Evolutionary conservation across 2,888 invertebrate species (phyloP), one percentile per base, ranked within the genome.

Genomic region (Pristionchus japonicus): DNA sequence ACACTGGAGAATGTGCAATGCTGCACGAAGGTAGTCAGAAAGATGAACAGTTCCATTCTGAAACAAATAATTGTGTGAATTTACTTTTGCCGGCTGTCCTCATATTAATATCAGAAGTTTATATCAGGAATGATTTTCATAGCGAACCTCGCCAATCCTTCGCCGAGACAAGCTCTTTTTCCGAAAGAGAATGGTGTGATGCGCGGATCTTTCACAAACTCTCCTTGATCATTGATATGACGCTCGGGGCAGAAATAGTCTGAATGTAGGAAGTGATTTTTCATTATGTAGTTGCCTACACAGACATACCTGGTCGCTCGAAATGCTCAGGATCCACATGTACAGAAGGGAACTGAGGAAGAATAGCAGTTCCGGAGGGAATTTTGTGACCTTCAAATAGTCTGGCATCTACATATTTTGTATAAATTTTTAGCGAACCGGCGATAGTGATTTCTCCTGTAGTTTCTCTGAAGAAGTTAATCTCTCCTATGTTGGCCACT

Each of bases 221-320:
- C 61, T 17, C 85, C 85, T 2, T n/a, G 20, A 0, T 61, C 64
- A 31, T 85, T 85, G n/a, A 85, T 85, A 43, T 85, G 85, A 27
- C 85, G 40, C 20, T 85, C 85, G 37, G 85, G 85, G 43, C 85
- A 85, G 64, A 85, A 85, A 27, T 85, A 85, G n/a, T 85, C 85
- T 61, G 64, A n/a, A 43, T n/a, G 6, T 7, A 57, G 6, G 37
- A 2, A 6, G 17, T 70, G n/a, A n/a, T 43, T 43, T n/a, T 43
- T n/a, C 1, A 13, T n/a, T 74, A n/a, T 7, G 23, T 3, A 74
- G 2, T 27, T 77, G 3, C 43, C 2, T 27, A 57, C 23, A 57
- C 23, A 23, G 1, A 43, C 1, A 11, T 47, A 47, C 77, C 77
- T 43, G 77, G 77, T 77, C 77, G n/a, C 34, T 77, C 77, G 6